Percentiles rank a stretch among this genome's conserved stretches.
phyloP scores from a whole-genome alignment of 2,888 invertebrate genomes.

The Diogma glabrata region DNA sequence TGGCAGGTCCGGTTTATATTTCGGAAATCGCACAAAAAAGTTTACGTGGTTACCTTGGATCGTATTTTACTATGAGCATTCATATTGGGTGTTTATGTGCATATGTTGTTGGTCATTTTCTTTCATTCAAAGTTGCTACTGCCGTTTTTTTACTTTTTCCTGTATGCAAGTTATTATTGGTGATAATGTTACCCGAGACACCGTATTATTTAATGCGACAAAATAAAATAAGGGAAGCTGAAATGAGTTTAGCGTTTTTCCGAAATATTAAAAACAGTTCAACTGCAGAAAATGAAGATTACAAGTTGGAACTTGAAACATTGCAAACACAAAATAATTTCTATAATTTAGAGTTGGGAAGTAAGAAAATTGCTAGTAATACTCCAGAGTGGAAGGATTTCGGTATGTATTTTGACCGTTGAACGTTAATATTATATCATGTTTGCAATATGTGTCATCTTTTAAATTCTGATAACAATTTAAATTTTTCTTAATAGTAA shows the following conservation, averaged over 20 bases:
- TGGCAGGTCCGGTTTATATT: slow-evolving; percentile 12
- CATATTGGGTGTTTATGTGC: slow-evolving; percentile 13
- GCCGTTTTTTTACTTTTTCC: not conserved
- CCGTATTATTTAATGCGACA: slow-evolving; percentile 2
- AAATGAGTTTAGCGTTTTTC: not conserved
- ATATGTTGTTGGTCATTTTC: not conserved
- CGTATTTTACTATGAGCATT: slow-evolving; percentile 5
- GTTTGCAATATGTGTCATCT: no score
- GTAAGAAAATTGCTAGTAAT: not conserved
- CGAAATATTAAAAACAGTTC: not conserved
- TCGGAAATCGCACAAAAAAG: slow-evolving; percentile 12
- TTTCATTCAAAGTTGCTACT: not conserved
- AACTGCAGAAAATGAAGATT: not conserved
- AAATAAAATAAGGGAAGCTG: not conserved
- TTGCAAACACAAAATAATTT: not conserved
- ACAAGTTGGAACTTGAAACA: not conserved
- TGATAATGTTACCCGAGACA: slow-evolving; percentile 4
- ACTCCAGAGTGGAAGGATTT: not conserved
- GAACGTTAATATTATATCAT: no score
- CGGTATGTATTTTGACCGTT: no score
- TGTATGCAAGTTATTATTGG: not conserved
- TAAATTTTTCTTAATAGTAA: not conserved
- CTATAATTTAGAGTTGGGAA: no score
- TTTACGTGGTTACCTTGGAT: slow-evolving; percentile 13
- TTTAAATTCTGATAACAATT: no score